These are phyloP conservation scores for Pitangus sulphuratus DNA, from an alignment of 2,797 vertebrate genomes.

Conservation along the genomic window DNA sequence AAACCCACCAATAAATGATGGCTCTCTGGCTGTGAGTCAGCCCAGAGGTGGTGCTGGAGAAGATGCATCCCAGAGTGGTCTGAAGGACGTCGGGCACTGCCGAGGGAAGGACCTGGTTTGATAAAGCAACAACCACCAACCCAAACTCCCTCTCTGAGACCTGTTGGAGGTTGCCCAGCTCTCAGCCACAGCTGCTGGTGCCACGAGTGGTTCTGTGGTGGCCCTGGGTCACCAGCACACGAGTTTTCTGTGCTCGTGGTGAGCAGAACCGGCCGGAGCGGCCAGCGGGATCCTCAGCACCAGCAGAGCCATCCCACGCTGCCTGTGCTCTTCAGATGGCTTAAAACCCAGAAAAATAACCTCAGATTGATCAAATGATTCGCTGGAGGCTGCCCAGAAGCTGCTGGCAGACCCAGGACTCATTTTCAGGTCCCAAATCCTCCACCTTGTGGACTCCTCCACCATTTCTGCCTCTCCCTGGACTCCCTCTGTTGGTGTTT, in stretches of 20 bases:
- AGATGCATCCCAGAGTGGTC: neutral
- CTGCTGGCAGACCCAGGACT: neutral
- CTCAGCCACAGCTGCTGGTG: accelerated
- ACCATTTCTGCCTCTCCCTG: neutral
- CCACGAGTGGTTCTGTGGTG: accelerated
- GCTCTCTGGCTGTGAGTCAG: neutral
- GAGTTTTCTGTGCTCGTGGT: neutral
- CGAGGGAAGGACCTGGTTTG: neutral
- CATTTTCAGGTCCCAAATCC: neutral
- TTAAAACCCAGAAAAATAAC: neutral
- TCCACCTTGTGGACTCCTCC: neutral
- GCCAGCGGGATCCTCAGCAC: accelerated
- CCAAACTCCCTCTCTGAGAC: neutral
- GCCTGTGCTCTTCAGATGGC: neutral
- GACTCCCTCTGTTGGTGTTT: neutral
- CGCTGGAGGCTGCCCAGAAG: neutral
- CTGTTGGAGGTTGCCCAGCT: accelerated
- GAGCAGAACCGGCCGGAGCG: neutral
- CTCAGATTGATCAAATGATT: neutral
- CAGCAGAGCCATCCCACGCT: neutral
- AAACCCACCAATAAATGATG: neutral
- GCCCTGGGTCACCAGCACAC: neutral
- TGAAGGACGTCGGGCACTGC: neutral
- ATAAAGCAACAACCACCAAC: neutral
- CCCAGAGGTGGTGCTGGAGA: neutral